These are phyloP conservation scores for Melanotaenia maccullochi DNA, from an alignment of 2,797 vertebrate species.

Conservation along the genomic window DNA sequence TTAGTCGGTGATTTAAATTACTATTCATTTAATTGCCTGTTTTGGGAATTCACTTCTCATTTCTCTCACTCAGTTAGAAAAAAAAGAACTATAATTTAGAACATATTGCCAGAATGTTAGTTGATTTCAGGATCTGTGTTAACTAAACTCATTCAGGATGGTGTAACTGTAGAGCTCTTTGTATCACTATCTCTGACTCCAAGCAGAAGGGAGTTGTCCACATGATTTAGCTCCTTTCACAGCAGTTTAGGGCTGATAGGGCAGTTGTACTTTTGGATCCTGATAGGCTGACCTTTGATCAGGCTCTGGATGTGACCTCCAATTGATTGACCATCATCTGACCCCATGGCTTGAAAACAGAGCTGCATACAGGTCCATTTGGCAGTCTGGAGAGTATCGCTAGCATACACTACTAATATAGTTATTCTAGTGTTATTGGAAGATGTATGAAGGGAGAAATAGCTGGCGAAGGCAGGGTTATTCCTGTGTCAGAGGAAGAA, in stretches of 20 bases:
- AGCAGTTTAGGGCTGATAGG: conserved; percentile 56
- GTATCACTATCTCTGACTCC: conserved; percentile 40
- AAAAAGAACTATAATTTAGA: conserved; percentile 35
- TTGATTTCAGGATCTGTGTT: conserved; percentile 22
- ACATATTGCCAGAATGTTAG: conserved; percentile 22
- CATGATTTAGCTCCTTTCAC: conserved; percentile 59
- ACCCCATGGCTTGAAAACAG: conserved; percentile 74
- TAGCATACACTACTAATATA: conserved; percentile 90
- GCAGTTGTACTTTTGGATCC: conserved; percentile 50
- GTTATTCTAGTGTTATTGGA: conserved; percentile 91
- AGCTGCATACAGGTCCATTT: conserved; percentile 58
- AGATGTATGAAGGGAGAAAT: conserved; percentile 88
- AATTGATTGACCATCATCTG: conserved; percentile 84
- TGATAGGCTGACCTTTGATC: conserved; percentile 74
- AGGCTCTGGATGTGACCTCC: conserved; percentile 73
- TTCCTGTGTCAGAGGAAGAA: conserved; percentile 86
- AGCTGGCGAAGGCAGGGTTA: conserved; percentile 87
- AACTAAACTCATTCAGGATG: conserved; percentile 7
- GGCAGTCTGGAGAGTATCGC: conserved; percentile 87
- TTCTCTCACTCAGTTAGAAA: conserved; percentile 19
- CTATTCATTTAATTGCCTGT: conserved; percentile 65
- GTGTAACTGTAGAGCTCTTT: conserved; percentile 8
- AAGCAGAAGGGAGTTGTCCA: conserved; percentile 39
- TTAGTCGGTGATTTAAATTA: conserved; percentile 59
- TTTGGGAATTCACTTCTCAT: conserved; percentile 48